Base-by-base conservation (phyloP, 2,797 vertebrate species). In the Brachymystax lenok region DNA sequence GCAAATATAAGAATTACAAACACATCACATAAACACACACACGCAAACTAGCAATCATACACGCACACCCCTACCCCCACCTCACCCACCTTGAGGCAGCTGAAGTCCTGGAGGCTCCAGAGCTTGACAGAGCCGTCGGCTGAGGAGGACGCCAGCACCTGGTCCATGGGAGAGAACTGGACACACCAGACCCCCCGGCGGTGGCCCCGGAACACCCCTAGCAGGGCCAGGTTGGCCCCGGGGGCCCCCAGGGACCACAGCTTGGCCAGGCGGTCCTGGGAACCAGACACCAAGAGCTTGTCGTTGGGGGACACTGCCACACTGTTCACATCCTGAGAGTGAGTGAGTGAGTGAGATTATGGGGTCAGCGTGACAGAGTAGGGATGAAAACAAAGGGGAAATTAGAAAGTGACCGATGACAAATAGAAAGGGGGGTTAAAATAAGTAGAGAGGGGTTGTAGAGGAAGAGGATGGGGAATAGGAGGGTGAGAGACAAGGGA, bases 101-200 rank as follows among this genome's bases (percentile, higher is more conserved):
- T 96, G 88, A 97, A 98, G 86, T 99, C 97, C 17, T 96, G 95
- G 46, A 99, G 92, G 7, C 95, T 91, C 98, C 98, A 99, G 5
- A 99, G 93, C 83, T 97, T 98, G 75, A 96, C 56, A 5, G 95
- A 94, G 17, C 98, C 97, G 0, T 99, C 98, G 0, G 98, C 97
- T 0, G 98, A 99, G 54, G 97, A 95, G 0, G 96, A 96, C 79
- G 95, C 97, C 86, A 99, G 68, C 75, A 99, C 91, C 87, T 99
- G 98, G 88, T 99, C 98, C 76, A 95, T 90, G 0, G 98, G 97
- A 0, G 98, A 99, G 92, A 99, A 99, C 89, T 96, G 95, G 77
- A 99, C 95, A 0, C 95, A 94, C 98, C 98, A 99, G 80, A 99
- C 74, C 0, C 98, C 97, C 0, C 98, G 95, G 0, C 92, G 94